Percentiles rank a stretch among this genome's conserved stretches.
Conservation (phyloP, 2,113 vertebrate species). For the Pseudonaja textilis region DNA sequence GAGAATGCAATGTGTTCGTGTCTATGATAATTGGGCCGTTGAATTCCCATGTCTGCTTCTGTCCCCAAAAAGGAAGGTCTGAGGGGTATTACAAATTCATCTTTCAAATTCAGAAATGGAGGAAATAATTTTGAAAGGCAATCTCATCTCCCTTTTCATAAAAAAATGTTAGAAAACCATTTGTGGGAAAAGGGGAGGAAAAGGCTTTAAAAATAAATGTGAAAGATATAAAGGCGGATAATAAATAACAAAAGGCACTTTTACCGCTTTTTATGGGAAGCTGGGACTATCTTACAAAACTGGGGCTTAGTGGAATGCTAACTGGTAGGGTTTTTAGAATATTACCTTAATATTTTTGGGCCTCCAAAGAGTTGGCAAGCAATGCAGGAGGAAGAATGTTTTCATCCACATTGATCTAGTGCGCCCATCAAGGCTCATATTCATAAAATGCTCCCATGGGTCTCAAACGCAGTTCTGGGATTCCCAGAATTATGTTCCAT, state of each 20-base stretch:
- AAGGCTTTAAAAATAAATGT: constrained; percentile 25
- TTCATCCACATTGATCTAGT: accelerated
- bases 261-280: constrained; percentile 68
- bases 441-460: neutral
- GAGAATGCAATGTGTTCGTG: neutral
- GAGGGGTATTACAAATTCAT: neutral
- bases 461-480: neutral
- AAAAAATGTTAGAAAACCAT: constrained; percentile 23
- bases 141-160: accelerated
- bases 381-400: neutral
- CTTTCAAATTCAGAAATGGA: constrained; percentile 4
- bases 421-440: neutral
- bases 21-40: neutral
- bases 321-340: constrained; percentile 53
- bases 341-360: constrained; percentile 37
- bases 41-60: accelerated
- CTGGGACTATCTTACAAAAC: constrained; percentile 65
- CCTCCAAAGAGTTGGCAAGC: constrained; percentile 14
- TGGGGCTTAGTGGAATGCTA: constrained; percentile 57
- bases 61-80: neutral
- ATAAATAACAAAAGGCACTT: constrained; percentile 63
- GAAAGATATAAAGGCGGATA: constrained; percentile 48
- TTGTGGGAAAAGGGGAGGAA: neutral
- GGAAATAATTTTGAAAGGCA: neutral
- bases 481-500: neutral